Base-by-base conservation (phyloP, 2,797 vertebrate species). In the Xiphophorus birchmanni region DNA sequence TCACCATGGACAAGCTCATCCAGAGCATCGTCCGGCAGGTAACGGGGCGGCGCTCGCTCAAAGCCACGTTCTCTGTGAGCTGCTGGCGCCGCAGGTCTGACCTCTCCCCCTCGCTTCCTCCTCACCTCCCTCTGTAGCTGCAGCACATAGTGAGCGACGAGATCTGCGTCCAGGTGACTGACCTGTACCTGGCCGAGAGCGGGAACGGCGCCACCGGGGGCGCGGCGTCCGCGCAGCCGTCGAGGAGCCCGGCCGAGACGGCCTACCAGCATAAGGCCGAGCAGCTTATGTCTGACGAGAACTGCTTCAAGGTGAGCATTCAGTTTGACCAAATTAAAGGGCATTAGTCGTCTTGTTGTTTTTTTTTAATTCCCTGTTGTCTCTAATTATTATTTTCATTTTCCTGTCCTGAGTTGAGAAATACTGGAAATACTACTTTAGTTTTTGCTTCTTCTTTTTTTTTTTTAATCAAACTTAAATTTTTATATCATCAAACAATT, bases 1-100 rank as follows among this genome's bases (percentile, higher is more conserved):
- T 99, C 89, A 99, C 99, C 29, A 99, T 99, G 99, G 99, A 99
- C 96, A 99, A 99, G 87, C 96, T 99, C 85, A 97, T 99, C 92
- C 99, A 99, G 94, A 99, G 98, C 95, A 99, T 99, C 17, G 98
- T 99, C 76, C 95, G 99, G 86, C 99, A 99, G 98, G 99, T 98
- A 84, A 86, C 80, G 44, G 0, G 21, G 50, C 13, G 9, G 3
- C 1, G 10, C 29, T 35, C 37, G 8, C 40, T 23, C 32, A 0
- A 26, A n/a, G 4, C 1, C 48, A 6, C 1, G 1, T 18, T 42
- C 12, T n/a, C 12, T 21, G 23, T 3, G 37, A 23, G 54, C 26
- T 15, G 1, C 10, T 32, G 26, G 40, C 21, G 5, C 5, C 0
- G 23, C 8, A 1, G 2, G 21, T 52, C 50, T 52, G 50, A 23